A percentile compares a stretch with the other conserved stretches of the same genome.
Evolutionary conservation across 2,113 vertebrate genomes (phyloP).

Genomic region (Montifringilla adamsi): DNA sequence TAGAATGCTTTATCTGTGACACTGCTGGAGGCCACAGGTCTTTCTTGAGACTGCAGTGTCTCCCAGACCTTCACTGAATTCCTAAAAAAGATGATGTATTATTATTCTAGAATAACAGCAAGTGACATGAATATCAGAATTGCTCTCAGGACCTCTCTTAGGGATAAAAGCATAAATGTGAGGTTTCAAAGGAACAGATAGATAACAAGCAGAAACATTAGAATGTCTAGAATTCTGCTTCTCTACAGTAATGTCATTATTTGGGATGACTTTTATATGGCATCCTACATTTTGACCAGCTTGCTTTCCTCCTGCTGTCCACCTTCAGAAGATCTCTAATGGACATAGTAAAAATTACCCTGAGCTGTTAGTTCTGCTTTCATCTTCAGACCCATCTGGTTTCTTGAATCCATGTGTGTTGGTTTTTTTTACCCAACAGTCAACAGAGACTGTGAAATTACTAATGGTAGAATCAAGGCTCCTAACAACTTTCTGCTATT

Average conservation of each 20-base stretch:
- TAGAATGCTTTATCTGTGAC: not conserved
- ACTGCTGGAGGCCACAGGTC: not conserved
- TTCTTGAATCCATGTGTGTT: not conserved
- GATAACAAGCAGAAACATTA: not conserved
- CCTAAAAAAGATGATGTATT: not conserved
- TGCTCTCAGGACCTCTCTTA: not conserved
- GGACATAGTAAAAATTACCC: not conserved
- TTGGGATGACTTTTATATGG: not conserved
- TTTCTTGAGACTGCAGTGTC: not conserved
- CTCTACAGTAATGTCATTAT: not conserved
- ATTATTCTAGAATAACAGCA: not conserved
- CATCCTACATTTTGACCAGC: not conserved
- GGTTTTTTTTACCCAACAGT: not conserved
- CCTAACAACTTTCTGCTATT: not conserved
- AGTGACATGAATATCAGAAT: not conserved
- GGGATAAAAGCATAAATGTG: not conserved
- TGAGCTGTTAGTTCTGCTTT: slow-evolving; percentile 2
- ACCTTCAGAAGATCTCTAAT: not conserved
- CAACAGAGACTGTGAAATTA: not conserved
- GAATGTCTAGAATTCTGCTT: not conserved
- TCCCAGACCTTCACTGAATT: not conserved
- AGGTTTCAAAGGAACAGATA: not conserved
- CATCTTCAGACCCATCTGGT: not conserved
- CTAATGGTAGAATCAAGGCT: not conserved
- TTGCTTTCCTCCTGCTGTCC: not conserved